Conservation (phyloP, 2,113 vertebrate species). For the Lanius ludovicianus region DNA sequence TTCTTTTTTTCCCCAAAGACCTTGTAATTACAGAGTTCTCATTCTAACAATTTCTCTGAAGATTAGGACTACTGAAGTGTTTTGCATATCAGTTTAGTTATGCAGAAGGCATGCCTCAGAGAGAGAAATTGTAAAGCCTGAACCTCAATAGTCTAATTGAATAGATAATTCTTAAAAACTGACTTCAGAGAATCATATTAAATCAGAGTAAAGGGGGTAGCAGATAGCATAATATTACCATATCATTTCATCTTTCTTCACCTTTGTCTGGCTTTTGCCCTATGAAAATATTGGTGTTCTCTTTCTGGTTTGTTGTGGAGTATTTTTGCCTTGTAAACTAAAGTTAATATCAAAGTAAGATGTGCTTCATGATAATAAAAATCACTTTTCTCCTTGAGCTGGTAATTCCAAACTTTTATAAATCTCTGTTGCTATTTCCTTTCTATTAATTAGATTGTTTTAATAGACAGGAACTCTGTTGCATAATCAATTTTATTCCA, state of each 20-base stretch:
- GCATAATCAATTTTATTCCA: not conserved
- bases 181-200: not conserved
- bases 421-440: not conserved
- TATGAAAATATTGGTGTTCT: not conserved
- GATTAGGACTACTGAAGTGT: not conserved
- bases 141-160: not conserved
- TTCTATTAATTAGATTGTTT: not conserved
- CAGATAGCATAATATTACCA: not conserved
- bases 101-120: not conserved
- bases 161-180: not conserved
- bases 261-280: not conserved
- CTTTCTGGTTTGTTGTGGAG: not conserved
- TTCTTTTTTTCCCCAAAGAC: not conserved
- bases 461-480: not conserved
- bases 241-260: not conserved
- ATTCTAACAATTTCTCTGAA: not conserved
- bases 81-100: not conserved
- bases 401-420: not conserved
- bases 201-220: not conserved
- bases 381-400: not conserved
- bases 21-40: not conserved
- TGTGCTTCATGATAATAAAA: not conserved
- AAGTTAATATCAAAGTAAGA: not conserved
- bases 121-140: not conserved
- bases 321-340: not conserved